Evolutionary conservation across 2,797 vertebrate genomes (phyloP), one percentile per base, ranked within the genome.

Genomic region (Enteromius treurensis): DNA sequence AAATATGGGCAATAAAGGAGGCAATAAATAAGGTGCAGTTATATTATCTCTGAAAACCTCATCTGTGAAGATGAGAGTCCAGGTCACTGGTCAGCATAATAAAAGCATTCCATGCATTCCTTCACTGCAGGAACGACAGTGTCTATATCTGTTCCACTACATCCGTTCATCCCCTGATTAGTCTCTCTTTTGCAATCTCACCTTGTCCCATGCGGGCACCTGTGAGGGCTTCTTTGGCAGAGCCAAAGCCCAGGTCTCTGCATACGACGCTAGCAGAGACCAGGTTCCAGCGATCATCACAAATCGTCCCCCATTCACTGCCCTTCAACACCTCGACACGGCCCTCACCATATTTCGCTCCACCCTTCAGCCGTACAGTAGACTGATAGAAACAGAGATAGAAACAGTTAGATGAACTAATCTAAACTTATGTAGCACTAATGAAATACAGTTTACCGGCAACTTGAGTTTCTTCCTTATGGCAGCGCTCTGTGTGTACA

Each of bases 201-300:
- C 98, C 97, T 94, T 98, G 97, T 10, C 98, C 97, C 97, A 99
- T 97, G 80, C 97, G 96, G 1, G 94, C 96, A 17, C 98, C 97
- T 0, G 94, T 97, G 74, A 99, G 93, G 21, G 98, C 97, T 86
- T 98, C 97, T 89, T 96, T 97, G 86, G 98, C 97, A 0, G 95
- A 97, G 82, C 98, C 98, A 0, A 97, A 99, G 87, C 98, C 97
- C 85, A 99, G 94, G 91, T 99, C 96, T 1, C 98, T 96, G 94
- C 98, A 99, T 85, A 98, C 95, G 5, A 99, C 96, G 0, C 97
- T 98, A 91, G 98, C 97, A 0, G 97, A 95, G 87, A 91, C 94
- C 87, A 98, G 92, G 91, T 93, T 96, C 98, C 98, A 99, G 89
- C 96, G 97, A 85, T 97, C 96, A 0, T 98, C 98, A 0, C 98